Evolutionary conservation across 2,888 invertebrate genomes (phyloP), one percentile per base, ranked within the genome.

Genomic region (Copidosoma aretas): DNA sequence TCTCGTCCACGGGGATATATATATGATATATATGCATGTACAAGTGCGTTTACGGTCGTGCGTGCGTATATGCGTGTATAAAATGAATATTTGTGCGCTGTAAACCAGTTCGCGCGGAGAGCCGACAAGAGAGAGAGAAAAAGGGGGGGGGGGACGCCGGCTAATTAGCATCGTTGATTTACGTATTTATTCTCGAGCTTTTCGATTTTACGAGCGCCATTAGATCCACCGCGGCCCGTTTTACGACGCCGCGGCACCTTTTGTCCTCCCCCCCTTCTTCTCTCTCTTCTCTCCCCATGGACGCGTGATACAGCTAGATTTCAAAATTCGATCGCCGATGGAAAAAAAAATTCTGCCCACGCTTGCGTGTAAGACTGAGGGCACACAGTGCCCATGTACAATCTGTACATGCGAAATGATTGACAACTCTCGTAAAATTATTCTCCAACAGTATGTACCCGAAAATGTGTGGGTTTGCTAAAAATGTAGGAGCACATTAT

Each of bases 131-230:
- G 67, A 69, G 69, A 73, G 73, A 68, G 53, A 64, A 66, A 69
- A 71, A 60, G 15, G 22, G 53, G 22, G 19, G 19, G 15, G 12
- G 19, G 12, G 53, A 21, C 10, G 68, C 74, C 67, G 73, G 72
- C 73, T 74, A 76, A 76, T 77, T 77, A 77, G 74, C 77, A 75
- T 77, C 69, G 68, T 64, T 74, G 75, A 75, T 77, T 75, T 75
- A 76, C 75, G 74, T 74, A 75, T 75, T 75, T 78, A 75, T 77
- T 76, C 73, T 73, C 72, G 74, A 75, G 71, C 73, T 76, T 77
- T 77, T 74, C 74, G 74, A 70, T 73, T 74, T 77, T 77, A 76
- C 72, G 74, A 74, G 59, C 68, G 71, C 73, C 75, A 73, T 76
- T 77, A 76, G 75, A 77, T 73, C 67, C 71, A 73, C 71, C 72